Evolutionary conservation across 1,140 invertebrate species (phyloP).

Genomic region (Drosophila ironensis): DNA sequence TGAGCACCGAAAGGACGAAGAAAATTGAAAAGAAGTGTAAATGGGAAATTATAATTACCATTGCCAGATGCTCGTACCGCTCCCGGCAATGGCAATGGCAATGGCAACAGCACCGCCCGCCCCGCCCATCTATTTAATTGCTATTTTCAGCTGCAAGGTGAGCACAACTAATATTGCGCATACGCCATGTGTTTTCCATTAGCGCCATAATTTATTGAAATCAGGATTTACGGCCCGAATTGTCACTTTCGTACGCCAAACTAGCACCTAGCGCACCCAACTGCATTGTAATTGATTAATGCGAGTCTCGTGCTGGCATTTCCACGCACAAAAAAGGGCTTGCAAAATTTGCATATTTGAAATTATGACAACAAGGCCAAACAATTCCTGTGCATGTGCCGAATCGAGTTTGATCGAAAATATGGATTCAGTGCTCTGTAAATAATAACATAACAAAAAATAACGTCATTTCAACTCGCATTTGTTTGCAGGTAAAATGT

Average conservation of each 20-base stretch:
- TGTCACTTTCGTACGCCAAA: conserved; percentile 56
- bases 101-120: background rate
- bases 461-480: too few species aligned
- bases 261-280: conserved; percentile 36
- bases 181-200: conserved; percentile 67
- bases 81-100: too few species aligned
- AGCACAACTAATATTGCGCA: conserved; percentile 41
- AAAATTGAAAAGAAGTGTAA: conserved; percentile 57
- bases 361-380: conserved; percentile 43
- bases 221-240: conserved; percentile 68
- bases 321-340: conserved; percentile 14
- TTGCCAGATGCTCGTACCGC: conserved; percentile 52
- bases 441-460: too few species aligned
- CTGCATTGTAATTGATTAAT: conserved; percentile 56
- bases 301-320: conserved; percentile 40
- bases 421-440: too few species aligned
- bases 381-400: conserved; percentile 28
- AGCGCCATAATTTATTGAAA: conserved; percentile 73
- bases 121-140: conserved; percentile 26
- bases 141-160: conserved; percentile 27
- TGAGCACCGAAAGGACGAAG: conserved; percentile 4
- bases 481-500: too few species aligned
- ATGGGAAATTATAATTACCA: conserved; percentile 74
- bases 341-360: conserved; percentile 39
- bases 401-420: conserved; percentile 8